Base-by-base conservation (phyloP, 2,113 vertebrate species). In the Pica pica region DNA sequence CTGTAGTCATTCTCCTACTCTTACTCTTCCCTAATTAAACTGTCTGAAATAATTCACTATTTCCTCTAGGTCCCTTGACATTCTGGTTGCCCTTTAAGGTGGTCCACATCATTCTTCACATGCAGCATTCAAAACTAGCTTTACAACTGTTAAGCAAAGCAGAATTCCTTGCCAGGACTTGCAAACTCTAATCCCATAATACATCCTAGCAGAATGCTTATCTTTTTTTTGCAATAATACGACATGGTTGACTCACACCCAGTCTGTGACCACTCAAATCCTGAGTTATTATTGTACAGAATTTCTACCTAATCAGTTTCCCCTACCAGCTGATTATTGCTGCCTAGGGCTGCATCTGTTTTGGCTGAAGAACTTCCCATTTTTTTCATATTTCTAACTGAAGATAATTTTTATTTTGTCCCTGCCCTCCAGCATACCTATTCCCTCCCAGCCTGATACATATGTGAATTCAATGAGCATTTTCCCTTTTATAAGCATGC, bases 251-350 rank as follows among this genome's bases (percentile, higher is more conserved):
- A 94, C 57, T 91, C 84, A 94, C n/a, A 85, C 41, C 16, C 61
- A 85, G 49, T 6, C 55, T 76, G 31, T 94, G 78, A 92, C 85
- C 50, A 53, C 82, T 90, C 57, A 87, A 49, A 87, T 67, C 49
- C 65, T 16, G 37, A 82, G 12, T 56, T 83, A 41, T 31, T 56
- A 16, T 16, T 73, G 74, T 68, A 85, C 31, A 61, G 37, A 93
- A 71, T 41, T 94, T 77, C 84, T 46, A 41, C 65, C 49, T 57
- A 93, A 90, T 81, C 88, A 93, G 70, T 93, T 94, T 91, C 69
- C 41, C 67, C 10, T 24, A 69, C 12, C n/a, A 60, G 61, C 9
- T 93, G 41, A 91, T 93, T 91, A 87, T 79, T 91, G 44, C 61
- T 85, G 61, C 41, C 53, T 65, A 77, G 13, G 22, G 50, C 26